Percentiles rank a stretch among this genome's conserved stretches.
These are phyloP conservation scores for Hyperoplus lanceolatus DNA, from an alignment of 2,797 vertebrate species.

Conservation along the genomic window DNA sequence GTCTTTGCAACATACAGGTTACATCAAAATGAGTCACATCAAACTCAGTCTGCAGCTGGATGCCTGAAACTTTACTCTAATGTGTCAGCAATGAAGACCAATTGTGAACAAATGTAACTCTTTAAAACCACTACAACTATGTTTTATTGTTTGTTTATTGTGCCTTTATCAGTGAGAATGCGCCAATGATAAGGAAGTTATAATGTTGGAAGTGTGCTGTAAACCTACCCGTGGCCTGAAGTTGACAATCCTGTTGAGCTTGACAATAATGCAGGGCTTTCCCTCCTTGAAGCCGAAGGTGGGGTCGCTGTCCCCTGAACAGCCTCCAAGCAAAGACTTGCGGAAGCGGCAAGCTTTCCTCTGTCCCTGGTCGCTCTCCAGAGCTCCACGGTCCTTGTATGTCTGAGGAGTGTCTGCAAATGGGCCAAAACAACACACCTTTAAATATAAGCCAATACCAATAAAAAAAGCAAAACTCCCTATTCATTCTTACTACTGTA, in stretches of 20 bases:
- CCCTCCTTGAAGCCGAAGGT: slow-evolving; percentile 88
- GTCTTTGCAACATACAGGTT: neutral
- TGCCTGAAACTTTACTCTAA: neutral
- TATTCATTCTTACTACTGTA: neutral
- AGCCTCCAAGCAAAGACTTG: slow-evolving; percentile 84
- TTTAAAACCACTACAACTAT: neutral
- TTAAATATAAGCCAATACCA: neutral
- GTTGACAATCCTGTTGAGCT: slow-evolving; percentile 95
- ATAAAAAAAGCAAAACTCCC: neutral
- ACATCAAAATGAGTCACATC: neutral
- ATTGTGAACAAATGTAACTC: neutral
- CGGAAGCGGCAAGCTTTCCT: slow-evolving; percentile 89
- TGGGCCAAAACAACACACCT: neutral
- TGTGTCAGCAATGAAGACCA: neutral
- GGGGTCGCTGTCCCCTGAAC: slow-evolving; percentile 85
- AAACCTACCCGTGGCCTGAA: slow-evolving; percentile 90
- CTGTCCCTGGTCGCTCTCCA: slow-evolving; percentile 58
- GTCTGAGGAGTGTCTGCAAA: slow-evolving; percentile 66
- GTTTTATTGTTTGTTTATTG: neutral
- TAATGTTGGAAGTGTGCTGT: neutral
- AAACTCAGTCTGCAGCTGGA: neutral
- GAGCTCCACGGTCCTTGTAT: slow-evolving; percentile 82
- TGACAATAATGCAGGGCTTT: slow-evolving; percentile 93
- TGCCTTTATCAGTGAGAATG: neutral
- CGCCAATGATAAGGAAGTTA: neutral